Evolutionary conservation across 2,888 invertebrate genomes (phyloP).

Genomic region (Lasioglossum leucozonium): DNA sequence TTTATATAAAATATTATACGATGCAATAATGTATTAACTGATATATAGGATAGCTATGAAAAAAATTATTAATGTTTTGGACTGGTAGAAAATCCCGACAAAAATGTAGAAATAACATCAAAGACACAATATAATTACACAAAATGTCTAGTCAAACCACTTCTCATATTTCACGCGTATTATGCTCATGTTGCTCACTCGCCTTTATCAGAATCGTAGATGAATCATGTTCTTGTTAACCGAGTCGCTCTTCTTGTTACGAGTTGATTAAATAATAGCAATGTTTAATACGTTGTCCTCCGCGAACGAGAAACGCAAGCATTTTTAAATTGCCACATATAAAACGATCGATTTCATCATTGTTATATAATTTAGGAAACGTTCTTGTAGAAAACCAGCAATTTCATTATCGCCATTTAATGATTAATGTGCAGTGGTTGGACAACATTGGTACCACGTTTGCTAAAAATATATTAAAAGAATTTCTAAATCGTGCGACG

Average conservation of each 20-base stretch:
- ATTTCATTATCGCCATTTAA: too few species aligned
- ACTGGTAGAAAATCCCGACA: background rate
- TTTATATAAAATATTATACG: too few species aligned
- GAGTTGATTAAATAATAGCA: background rate
- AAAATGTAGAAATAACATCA: background rate
- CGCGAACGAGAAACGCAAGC: background rate
- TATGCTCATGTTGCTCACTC: background rate
- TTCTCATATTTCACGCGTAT: background rate
- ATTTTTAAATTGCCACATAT: background rate
- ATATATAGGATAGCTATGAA: too few species aligned
- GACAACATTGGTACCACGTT: too few species aligned
- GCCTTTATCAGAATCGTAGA: background rate
- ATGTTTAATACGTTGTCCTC: background rate
- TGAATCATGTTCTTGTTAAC: conserved; percentile 1
- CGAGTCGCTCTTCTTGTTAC: background rate
- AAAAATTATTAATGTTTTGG: too few species aligned
- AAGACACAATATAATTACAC: background rate
- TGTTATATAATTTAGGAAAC: background rate
- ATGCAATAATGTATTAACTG: too few species aligned
- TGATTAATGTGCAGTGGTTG: too few species aligned
- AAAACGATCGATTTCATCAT: background rate
- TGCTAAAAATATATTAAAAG: too few species aligned
- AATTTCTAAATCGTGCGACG: too few species aligned
- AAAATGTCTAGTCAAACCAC: too few species aligned
- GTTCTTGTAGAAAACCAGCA: too few species aligned